Evolutionary conservation across 1,140 invertebrate genomes (phyloP).

Genomic region (Teleopsis dalmanni): DNA sequence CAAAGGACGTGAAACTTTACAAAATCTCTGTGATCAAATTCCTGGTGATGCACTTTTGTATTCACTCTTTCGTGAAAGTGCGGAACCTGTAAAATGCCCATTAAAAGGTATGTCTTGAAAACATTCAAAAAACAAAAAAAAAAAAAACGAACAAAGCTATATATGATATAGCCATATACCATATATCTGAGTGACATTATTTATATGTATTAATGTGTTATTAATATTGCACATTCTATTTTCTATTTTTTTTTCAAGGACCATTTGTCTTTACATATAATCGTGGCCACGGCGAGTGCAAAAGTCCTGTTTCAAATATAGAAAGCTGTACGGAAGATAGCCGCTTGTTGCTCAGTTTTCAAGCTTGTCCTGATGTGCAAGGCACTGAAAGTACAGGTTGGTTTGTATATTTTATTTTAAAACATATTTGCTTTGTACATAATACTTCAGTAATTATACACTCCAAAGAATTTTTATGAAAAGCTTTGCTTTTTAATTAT

Average conservation of each 20-base stretch:
- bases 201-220: neutral
- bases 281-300: constrained; percentile 75
- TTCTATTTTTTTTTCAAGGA: constrained; percentile 19
- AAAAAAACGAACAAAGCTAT: neutral
- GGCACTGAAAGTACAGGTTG: constrained; percentile 76
- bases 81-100: constrained; percentile 71
- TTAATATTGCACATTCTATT: neutral
- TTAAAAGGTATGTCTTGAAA: constrained; percentile 52
- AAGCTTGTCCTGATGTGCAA: constrained; percentile 82
- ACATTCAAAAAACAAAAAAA: neutral
- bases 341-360: constrained; percentile 75
- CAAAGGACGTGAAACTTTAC: constrained; percentile 63
- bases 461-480: neutral
- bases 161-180: neutral
- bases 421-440: neutral
- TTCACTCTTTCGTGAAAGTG: constrained; percentile 80
- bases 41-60: constrained; percentile 80
- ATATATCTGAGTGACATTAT: constrained; percentile 6
- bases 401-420: constrained; percentile 2
- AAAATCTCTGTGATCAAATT: constrained; percentile 73
- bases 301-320: constrained; percentile 72
- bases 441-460: neutral
- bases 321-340: constrained; percentile 86
- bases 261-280: constrained; percentile 52
- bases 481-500: neutral